Evolutionary conservation across 2,888 invertebrate species (phyloP).

Genomic region (Nemurella pictetii): DNA sequence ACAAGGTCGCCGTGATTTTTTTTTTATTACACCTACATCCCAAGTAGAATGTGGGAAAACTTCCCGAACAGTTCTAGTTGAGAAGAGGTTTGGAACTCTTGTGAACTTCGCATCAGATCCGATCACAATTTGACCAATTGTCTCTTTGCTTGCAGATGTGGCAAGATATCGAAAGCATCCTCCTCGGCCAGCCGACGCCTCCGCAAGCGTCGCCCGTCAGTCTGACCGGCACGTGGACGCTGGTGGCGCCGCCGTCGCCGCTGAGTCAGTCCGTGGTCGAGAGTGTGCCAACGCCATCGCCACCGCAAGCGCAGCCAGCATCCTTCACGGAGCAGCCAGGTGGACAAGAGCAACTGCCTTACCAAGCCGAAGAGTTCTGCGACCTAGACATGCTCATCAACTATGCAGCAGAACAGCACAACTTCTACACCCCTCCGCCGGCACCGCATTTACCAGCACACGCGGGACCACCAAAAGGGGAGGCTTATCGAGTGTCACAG

Average conservation of each 20-base stretch:
- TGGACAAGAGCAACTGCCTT: slow-evolving; percentile 40
- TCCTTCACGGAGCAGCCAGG: neutral
- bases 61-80: neutral
- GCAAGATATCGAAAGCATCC: slow-evolving; percentile 55
- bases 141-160: slow-evolving; percentile 51
- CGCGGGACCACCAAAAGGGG: slow-evolving; percentile 7
- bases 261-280: neutral
- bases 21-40: neutral
- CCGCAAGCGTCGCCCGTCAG: slow-evolving; percentile 48
- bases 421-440: slow-evolving; percentile 44
- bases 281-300: slow-evolving; percentile 7
- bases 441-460: slow-evolving; percentile 27
- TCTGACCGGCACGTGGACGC: slow-evolving; percentile 45
- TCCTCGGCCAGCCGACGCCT: slow-evolving; percentile 50
- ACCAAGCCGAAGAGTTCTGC: slow-evolving; percentile 50
- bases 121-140: too few species aligned
- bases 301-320: slow-evolving; percentile 19
- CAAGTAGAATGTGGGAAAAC: neutral
- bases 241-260: slow-evolving; percentile 33
- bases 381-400: slow-evolving; percentile 52
- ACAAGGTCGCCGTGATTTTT: neutral
- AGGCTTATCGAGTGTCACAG: neutral
- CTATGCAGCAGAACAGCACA: slow-evolving; percentile 51
- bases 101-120: neutral
- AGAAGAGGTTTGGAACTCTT: neutral